phyloP scores from a whole-genome alignment of 1,140 invertebrate species.

The Doryteuthis pealeii region DNA sequence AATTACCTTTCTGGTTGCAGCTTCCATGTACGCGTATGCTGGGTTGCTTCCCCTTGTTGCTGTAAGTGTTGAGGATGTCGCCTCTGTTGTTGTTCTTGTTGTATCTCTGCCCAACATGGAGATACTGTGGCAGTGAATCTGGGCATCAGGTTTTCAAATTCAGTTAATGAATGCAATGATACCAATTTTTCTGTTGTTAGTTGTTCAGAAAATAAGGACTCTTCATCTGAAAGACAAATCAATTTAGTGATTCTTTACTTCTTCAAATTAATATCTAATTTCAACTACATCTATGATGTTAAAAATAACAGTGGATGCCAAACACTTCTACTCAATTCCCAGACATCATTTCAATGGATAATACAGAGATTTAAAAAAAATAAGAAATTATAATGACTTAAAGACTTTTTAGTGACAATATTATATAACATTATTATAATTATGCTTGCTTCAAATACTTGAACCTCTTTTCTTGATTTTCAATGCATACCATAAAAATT shows the following conservation, averaged over 20 bases:
- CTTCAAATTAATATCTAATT: too few species aligned
- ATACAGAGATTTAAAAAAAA: too few species aligned
- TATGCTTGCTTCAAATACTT: too few species aligned
- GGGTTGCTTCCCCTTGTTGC: slow-evolving; percentile 71
- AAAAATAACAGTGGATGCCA: too few species aligned
- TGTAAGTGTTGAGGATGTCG: slow-evolving; percentile 77
- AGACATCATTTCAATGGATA: too few species aligned
- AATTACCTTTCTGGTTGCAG: slow-evolving; percentile 79
- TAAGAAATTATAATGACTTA: too few species aligned
- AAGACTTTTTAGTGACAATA: too few species aligned
- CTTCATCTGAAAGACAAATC: slow-evolving; percentile 34
- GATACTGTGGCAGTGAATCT: slow-evolving; percentile 83
- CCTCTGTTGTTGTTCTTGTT: slow-evolving; percentile 84
- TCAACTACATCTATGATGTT: too few species aligned
- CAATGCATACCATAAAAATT: too few species aligned
- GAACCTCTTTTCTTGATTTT: too few species aligned
- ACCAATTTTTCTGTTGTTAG: slow-evolving; percentile 65
- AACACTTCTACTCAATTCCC: too few species aligned
- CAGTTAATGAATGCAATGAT: slow-evolving; percentile 68
- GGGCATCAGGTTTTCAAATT: slow-evolving; percentile 67
- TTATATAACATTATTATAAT: too few species aligned
- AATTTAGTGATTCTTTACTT: not conserved
- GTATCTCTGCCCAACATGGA: slow-evolving; percentile 87
- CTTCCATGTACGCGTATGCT: slow-evolving; percentile 81
- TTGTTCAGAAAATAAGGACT: slow-evolving; percentile 65